Evolutionary conservation across 2,888 invertebrate genomes (phyloP).

Genomic region (Chorisops tibialis): DNA sequence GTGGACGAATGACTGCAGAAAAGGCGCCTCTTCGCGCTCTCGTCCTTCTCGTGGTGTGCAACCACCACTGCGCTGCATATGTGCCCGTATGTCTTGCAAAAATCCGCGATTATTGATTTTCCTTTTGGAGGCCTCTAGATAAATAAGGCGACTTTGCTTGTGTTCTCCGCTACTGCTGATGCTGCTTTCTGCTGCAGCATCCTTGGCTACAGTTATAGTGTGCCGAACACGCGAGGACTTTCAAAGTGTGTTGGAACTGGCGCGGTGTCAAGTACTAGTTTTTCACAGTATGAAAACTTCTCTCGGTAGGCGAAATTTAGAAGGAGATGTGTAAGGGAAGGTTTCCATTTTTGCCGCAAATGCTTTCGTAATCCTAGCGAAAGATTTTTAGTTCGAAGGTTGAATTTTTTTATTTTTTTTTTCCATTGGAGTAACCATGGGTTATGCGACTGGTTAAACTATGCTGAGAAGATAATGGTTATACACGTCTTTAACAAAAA

Average conservation of each 20-base stretch:
- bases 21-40: not conserved
- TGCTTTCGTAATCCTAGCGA: too few relatives aligned
- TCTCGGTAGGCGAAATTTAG: too few relatives aligned
- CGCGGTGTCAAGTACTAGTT: conserved; percentile 2
- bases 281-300: too few relatives aligned
- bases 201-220: not conserved
- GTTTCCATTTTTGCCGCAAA: too few relatives aligned
- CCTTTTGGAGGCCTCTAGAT: conserved; percentile 15
- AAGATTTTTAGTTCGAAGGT: too few relatives aligned
- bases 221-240: not conserved
- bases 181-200: not conserved
- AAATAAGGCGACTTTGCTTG: conserved; percentile 15
- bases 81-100: conserved; percentile 2
- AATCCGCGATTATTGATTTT: conserved; percentile 25
- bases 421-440: too few relatives aligned
- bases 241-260: not conserved
- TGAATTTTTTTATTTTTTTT: too few relatives aligned
- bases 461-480: too few relatives aligned
- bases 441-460: too few relatives aligned
- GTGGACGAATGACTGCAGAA: not conserved
- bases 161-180: conserved; percentile 9
- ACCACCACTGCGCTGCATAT: not conserved
- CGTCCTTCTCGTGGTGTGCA: not conserved
- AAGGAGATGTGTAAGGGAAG: too few relatives aligned
- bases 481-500: too few relatives aligned